These are phyloP conservation scores for Tapirus indicus DNA, from an alignment of 2,797 vertebrate genomes.

Conservation along the genomic window DNA sequence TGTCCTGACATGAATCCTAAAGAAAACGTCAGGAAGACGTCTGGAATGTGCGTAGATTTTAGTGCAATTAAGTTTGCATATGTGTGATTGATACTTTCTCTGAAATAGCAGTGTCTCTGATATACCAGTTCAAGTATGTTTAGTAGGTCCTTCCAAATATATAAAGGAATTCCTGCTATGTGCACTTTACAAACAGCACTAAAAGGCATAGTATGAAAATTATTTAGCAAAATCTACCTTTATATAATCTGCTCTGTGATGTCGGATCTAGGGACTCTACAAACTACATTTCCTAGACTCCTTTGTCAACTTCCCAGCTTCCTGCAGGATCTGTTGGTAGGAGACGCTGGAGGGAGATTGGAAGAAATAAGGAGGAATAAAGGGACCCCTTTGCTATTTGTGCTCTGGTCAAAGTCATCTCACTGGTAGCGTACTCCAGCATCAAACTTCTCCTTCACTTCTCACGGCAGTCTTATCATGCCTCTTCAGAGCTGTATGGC, in stretches of 20 bases:
- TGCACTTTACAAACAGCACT: not conserved
- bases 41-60: not conserved
- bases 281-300: not conserved
- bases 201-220: not conserved
- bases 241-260: not conserved
- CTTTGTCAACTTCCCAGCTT: not conserved
- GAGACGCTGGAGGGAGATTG: not conserved
- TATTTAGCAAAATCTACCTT: not conserved
- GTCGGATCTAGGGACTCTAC: not conserved
- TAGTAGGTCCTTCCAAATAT: not conserved
- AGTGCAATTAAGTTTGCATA: not conserved
- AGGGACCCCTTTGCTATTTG: accelerated
- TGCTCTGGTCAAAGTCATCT: not conserved
- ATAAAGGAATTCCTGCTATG: not conserved
- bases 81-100: not conserved
- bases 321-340: not conserved
- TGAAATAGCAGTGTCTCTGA: not conserved
- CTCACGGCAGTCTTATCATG: not conserved
- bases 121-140: not conserved
- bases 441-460: not conserved
- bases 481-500: not conserved
- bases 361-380: not conserved
- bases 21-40: not conserved
- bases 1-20: not conserved
- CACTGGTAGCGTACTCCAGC: not conserved